phyloP scores from a whole-genome alignment of 2,113 vertebrate genomes.

The Arvicanthis niloticus region DNA sequence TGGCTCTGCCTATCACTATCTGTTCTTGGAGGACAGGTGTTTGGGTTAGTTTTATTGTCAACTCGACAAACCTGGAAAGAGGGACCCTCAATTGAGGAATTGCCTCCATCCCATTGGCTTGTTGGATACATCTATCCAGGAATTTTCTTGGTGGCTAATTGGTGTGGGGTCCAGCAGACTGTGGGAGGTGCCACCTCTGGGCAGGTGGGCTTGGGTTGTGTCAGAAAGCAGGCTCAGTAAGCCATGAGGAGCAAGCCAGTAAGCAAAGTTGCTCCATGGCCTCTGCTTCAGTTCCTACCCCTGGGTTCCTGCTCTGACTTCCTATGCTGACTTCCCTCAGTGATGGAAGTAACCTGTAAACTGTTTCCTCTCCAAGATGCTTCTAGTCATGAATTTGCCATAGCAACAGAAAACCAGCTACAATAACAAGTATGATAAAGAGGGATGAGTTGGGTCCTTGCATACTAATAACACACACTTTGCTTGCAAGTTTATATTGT shows the following conservation, averaged over 20 bases:
- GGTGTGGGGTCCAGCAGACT: neutral
- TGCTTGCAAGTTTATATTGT: neutral
- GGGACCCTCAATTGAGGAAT: neutral
- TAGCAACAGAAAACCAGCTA: neutral
- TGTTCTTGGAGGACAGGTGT: neutral
- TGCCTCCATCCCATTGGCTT: neutral
- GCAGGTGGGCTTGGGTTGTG: neutral
- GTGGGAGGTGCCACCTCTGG: neutral
- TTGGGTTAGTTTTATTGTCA: neutral
- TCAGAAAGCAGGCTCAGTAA: neutral
- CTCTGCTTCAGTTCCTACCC: neutral
- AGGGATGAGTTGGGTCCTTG: neutral
- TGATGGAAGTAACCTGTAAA: neutral
- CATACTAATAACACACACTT: neutral
- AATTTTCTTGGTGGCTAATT: neutral
- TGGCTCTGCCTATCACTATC: neutral
- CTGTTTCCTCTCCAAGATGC: neutral
- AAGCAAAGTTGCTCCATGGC: neutral
- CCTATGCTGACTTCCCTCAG: neutral
- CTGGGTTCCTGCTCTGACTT: neutral
- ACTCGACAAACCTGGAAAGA: neutral
- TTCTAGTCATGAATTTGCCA: neutral
- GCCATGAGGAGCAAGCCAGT: neutral
- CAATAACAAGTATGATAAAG: neutral
- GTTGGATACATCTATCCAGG: neutral